A percentile compares a stretch with the other conserved stretches of the same genome.
These are phyloP conservation scores for Charanyca ferruginea DNA, from an alignment of 2,888 invertebrate genomes.

Conservation along the genomic window DNA sequence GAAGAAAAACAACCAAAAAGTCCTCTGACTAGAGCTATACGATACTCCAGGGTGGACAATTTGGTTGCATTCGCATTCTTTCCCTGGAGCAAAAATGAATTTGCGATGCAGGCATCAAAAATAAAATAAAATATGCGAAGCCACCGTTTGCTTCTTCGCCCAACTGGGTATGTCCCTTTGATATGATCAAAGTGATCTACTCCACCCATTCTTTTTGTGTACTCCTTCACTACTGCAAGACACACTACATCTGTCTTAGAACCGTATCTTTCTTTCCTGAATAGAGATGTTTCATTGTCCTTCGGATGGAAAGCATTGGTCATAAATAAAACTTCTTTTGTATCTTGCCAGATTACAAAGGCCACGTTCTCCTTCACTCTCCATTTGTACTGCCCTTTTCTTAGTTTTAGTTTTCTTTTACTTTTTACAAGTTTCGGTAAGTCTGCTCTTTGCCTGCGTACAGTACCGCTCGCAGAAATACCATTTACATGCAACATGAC, in stretches of 20 bases:
- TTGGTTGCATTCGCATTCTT: slow-evolving; percentile 48
- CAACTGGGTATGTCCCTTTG: slow-evolving; percentile 58
- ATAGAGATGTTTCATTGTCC: slow-evolving; percentile 44
- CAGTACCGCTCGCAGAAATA: slow-evolving; percentile 30
- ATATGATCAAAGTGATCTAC: slow-evolving; percentile 60
- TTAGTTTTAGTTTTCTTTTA: slow-evolving; percentile 49
- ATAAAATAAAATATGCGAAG: slow-evolving; percentile 62
- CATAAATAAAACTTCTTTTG: slow-evolving; percentile 62
- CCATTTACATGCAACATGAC: slow-evolving; percentile 29
- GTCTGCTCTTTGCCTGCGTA: slow-evolving; percentile 48
- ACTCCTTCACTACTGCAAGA: slow-evolving; percentile 56
- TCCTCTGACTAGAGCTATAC: slow-evolving; percentile 54
- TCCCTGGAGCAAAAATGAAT: slow-evolving; percentile 58
- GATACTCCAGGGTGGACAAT: slow-evolving; percentile 58
- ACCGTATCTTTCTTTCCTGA: slow-evolving; percentile 53
- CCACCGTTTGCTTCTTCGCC: slow-evolving; percentile 60
- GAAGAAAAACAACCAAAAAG: slow-evolving; percentile 53
- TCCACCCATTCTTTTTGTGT: slow-evolving; percentile 66
- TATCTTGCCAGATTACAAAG: slow-evolving; percentile 65
- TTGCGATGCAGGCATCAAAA: slow-evolving; percentile 58
- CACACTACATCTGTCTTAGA: slow-evolving; percentile 43
- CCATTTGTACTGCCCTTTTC: slow-evolving; percentile 65
- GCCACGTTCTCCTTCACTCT: slow-evolving; percentile 61
- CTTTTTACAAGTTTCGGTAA: slow-evolving; percentile 59
- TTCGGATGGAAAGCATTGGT: slow-evolving; percentile 66